These are phyloP conservation scores for Tapirus terrestris DNA, from an alignment of 2,113 vertebrate genomes.

Conservation along the genomic window DNA sequence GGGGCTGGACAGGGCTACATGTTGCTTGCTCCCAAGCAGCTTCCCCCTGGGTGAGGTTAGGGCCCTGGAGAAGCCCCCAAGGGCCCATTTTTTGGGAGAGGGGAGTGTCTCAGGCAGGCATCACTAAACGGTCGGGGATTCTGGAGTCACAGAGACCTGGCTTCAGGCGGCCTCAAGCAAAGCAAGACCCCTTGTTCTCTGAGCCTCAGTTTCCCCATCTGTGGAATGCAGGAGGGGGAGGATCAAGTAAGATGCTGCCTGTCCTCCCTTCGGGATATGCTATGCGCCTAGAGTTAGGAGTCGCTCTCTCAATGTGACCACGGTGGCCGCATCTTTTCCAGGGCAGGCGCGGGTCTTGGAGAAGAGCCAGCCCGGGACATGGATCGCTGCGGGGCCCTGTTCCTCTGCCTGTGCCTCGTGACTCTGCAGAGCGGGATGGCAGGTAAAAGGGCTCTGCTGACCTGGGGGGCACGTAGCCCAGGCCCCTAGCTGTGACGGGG, in stretches of 20 bases:
- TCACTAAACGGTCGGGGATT: neutral
- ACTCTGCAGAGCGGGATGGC: neutral
- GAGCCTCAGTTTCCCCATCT: neutral
- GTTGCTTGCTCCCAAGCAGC: neutral
- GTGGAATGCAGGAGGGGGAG: neutral
- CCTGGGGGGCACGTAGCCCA: neutral
- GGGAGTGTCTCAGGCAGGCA: neutral
- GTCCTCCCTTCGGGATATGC: neutral
- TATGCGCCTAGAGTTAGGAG: neutral
- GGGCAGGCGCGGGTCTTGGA: neutral
- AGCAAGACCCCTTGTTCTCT: neutral
- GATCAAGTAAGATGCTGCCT: neutral
- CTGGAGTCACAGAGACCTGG: neutral
- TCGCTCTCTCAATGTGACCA: neutral
- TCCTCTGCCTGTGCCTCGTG: slow-evolving; percentile 56
- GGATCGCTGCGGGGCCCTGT: neutral
- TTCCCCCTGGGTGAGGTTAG: neutral
- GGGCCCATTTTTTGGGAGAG: neutral
- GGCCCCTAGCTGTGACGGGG: neutral
- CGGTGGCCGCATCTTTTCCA: neutral
- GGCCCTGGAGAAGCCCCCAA: neutral
- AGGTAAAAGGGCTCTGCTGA: neutral
- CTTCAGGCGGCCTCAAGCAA: neutral
- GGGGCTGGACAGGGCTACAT: neutral
- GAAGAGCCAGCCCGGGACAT: neutral